phyloP scores from a whole-genome alignment of 1,140 invertebrate genomes.

The Drosophila pruinosa region DNA sequence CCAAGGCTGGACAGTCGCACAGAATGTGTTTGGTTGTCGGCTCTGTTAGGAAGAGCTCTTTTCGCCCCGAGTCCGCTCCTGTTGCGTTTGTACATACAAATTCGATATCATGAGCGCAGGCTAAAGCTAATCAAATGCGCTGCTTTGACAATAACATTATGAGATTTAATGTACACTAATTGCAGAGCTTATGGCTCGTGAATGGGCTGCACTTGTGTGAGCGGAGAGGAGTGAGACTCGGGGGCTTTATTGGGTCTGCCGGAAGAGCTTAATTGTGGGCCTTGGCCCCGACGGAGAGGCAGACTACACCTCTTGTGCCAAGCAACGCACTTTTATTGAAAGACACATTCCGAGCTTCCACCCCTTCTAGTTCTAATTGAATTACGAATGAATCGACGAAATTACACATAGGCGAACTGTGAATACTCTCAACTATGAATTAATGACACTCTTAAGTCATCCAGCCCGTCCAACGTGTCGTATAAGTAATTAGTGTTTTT shows the following conservation, averaged over 20 bases:
- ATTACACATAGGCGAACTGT: constrained; percentile 3
- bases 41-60: background rate
- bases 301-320: constrained; percentile 29
- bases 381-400: constrained; percentile 49
- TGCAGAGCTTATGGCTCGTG: constrained; percentile 37
- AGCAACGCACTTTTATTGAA: constrained; percentile 59
- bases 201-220: background rate
- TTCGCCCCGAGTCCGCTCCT: background rate
- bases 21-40: background rate
- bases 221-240: background rate
- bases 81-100: background rate
- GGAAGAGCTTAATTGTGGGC: constrained; percentile 67
- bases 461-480: background rate
- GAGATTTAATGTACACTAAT: constrained; percentile 78
- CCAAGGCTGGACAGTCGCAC: too few relatives aligned
- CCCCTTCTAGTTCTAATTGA: constrained; percentile 58
- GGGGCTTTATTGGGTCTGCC: constrained; percentile 17
- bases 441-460: background rate
- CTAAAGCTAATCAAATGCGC: constrained; percentile 62
- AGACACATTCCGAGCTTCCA: constrained; percentile 23
- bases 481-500: background rate
- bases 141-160: constrained; percentile 68
- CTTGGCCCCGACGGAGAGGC: constrained; percentile 25
- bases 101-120: constrained; percentile 58
- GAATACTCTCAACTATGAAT: constrained; percentile 27